Percentiles rank a stretch among this genome's conserved stretches.
Conservation (phyloP, 23 tunicate species). For the Botrylloides violaceus region DNA sequence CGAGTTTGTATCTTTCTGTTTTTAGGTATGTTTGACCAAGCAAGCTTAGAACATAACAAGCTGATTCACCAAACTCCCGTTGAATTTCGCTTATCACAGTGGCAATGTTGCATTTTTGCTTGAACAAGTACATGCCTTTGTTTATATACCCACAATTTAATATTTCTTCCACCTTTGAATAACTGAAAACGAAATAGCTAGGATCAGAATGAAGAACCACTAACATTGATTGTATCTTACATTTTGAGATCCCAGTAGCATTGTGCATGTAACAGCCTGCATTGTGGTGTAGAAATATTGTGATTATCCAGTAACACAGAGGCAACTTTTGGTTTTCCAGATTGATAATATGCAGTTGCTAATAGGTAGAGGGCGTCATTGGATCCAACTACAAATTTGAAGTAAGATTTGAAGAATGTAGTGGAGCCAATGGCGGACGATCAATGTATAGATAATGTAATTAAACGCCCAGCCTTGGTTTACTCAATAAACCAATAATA, state of each 20-base stretch:
- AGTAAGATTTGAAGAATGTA: too few species aligned
- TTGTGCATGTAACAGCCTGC: constrained; percentile 73
- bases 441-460: too few species aligned
- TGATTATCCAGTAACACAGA: constrained; percentile 67
- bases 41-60: constrained; percentile 77
- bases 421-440: too few species aligned
- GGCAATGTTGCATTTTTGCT: constrained; percentile 6
- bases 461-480: too few species aligned
- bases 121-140: background rate
- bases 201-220: background rate
- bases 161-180: constrained; percentile 57
- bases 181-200: constrained; percentile 44
- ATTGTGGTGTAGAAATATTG: constrained; percentile 42
- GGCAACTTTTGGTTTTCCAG: constrained; percentile 61
- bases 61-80: constrained; percentile 69
- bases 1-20: constrained; percentile 60
- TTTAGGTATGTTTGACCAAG: constrained; percentile 57
- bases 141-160: constrained; percentile 23
- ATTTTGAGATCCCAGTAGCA: constrained; percentile 57
- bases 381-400: constrained; percentile 30
- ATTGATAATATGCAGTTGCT: constrained; percentile 73
- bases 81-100: constrained; percentile 30
- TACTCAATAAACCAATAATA: too few species aligned
- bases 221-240: constrained; percentile 28
- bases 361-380: constrained; percentile 59